A percentile compares a stretch with the other conserved stretches of the same genome.
Conservation (phyloP, 2,888 invertebrate genomes). For the Agriopis aurantiaria region DNA sequence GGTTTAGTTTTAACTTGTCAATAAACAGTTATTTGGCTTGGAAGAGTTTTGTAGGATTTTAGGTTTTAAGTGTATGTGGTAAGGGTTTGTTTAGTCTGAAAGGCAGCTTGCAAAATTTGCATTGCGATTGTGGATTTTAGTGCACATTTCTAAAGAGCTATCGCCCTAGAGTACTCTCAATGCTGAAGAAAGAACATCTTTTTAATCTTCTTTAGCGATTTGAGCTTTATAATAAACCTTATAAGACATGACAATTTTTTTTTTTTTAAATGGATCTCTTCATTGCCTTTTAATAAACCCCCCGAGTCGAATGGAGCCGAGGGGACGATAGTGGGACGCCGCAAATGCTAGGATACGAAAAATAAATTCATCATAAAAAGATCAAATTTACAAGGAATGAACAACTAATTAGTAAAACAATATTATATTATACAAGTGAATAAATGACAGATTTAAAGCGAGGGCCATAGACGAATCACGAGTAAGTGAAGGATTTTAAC, state of each 20-base stretch:
- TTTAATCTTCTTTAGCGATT: background rate
- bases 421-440: too few relatives aligned
- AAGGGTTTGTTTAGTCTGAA: slow-evolving; percentile 14
- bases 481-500: too few relatives aligned
- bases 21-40: background rate
- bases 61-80: background rate
- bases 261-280: too few relatives aligned
- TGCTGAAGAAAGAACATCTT: slow-evolving; percentile 1
- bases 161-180: slow-evolving; percentile 19
- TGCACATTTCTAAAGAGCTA: slow-evolving; percentile 46
- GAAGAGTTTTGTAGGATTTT: slow-evolving; percentile 9
- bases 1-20: slow-evolving; percentile 10
- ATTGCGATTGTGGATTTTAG: slow-evolving; percentile 51
- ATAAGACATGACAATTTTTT: background rate
- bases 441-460: too few relatives aligned
- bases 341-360: too few relatives aligned
- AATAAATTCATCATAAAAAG: too few relatives aligned
- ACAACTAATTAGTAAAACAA: too few relatives aligned
- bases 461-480: too few relatives aligned
- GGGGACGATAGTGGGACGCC: too few relatives aligned
- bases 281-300: too few relatives aligned
- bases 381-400: too few relatives aligned
- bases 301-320: too few relatives aligned
- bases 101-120: slow-evolving; percentile 30
- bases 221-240: background rate